Percentiles rank a stretch among this genome's conserved stretches.
Conservation (phyloP, 1,140 invertebrate genomes). For the Dendroctonus ponderosae region DNA sequence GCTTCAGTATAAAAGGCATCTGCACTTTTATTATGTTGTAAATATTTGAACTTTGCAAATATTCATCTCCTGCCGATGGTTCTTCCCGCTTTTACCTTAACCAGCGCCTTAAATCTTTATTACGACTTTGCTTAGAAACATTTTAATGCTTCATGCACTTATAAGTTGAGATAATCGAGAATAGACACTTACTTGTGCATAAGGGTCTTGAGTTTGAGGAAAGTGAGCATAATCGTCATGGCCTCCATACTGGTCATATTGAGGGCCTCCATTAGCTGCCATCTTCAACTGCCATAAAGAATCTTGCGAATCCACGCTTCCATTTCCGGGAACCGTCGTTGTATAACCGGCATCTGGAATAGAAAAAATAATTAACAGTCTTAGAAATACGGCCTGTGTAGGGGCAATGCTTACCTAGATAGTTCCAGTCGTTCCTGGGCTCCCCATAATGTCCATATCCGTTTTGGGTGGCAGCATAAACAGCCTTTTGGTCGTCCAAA, state of each 20-base stretch:
- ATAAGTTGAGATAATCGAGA: neutral
- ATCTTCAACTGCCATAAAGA: constrained; percentile 93
- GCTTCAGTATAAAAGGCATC: too few species aligned
- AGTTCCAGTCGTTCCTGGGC: constrained; percentile 31
- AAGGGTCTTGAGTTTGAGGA: constrained; percentile 62
- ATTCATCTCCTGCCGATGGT: too few species aligned
- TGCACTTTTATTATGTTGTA: too few species aligned
- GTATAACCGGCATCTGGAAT: constrained; percentile 26
- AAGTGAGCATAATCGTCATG: constrained; percentile 85
- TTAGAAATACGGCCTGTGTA: neutral
- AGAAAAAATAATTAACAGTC: neutral
- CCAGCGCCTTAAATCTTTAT: too few species aligned
- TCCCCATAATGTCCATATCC: constrained; percentile 75
- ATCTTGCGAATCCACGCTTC: constrained; percentile 90
- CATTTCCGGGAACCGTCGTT: constrained; percentile 47
- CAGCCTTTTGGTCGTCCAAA: constrained; percentile 77
- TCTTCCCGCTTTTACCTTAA: too few species aligned
- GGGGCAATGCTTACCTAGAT: constrained; percentile 18
- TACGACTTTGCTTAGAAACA: neutral
- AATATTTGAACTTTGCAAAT: too few species aligned
- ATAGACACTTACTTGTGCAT: constrained; percentile 25
- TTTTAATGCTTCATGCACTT: constrained; percentile 3
- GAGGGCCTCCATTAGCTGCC: constrained; percentile 54
- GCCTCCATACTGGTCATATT: constrained; percentile 48
- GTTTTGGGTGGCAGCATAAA: constrained; percentile 77